Conservation (phyloP, 2,888 invertebrate genomes). For the Eurytoma californica region DNA sequence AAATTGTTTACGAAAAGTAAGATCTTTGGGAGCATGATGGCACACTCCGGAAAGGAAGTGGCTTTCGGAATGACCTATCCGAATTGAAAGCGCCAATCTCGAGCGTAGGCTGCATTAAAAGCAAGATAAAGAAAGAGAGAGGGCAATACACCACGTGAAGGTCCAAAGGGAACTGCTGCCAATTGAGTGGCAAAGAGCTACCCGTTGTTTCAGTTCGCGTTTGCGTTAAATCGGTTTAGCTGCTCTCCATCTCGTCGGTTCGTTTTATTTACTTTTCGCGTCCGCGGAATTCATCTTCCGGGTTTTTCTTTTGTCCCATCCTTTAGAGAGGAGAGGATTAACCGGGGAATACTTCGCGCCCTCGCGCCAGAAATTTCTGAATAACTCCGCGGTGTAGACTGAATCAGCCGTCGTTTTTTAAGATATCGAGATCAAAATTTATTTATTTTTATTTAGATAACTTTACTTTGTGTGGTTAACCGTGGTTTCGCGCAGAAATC, state of each 20-base stretch:
- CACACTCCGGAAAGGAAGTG: too few species aligned
- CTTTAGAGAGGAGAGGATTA: constrained; percentile 30
- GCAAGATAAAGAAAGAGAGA: background rate
- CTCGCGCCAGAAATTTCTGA: background rate
- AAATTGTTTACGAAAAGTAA: too few species aligned
- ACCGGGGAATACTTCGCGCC: background rate
- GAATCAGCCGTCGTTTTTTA: too few species aligned
- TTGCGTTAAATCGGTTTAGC: constrained; percentile 32
- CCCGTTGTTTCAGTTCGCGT: background rate
- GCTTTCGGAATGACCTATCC: too few species aligned
- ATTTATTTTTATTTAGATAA: too few species aligned
- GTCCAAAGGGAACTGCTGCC: background rate
- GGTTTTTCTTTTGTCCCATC: constrained; percentile 17
- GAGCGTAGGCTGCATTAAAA: background rate
- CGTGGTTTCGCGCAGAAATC: too few species aligned
- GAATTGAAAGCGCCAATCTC: too few species aligned
- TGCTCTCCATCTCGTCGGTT: background rate
- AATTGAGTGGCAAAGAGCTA: constrained; percentile 14
- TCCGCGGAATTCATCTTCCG: constrained; percentile 21
- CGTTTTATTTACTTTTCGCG: constrained; percentile 15
- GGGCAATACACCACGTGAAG: background rate
- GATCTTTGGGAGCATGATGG: too few species aligned
- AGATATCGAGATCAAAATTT: too few species aligned
- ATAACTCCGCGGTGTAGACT: background rate
- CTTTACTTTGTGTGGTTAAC: too few species aligned